Base-by-base conservation (phyloP, 2,888 invertebrate species). In the Synanthedon formicaeformis region DNA sequence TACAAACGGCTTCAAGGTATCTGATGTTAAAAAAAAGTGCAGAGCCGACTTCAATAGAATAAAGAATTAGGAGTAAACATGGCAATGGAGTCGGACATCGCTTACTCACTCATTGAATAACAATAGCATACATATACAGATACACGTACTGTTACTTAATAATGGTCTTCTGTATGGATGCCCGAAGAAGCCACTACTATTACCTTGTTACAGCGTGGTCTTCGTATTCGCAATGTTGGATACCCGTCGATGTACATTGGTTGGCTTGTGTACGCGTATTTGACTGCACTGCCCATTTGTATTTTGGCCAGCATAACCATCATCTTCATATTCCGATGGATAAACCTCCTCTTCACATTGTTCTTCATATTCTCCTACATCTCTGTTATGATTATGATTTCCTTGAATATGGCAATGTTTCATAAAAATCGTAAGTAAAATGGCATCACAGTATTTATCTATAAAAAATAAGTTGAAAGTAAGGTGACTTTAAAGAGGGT, bases 281-380 rank as follows among this genome's bases (percentile, higher is more conserved):
- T 85, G 52, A 78, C 81, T 0, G 75, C 73, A 0, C 50, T 81
- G 12, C 85, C 85, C 0, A 63, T 71, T 50, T 79, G 81, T 58
- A 16, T 81, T 12, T 64, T 82, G 8, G 79, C 71, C 0, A 59
- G 77, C 51, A 55, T 80, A 49, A 66, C 78, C 0, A 68, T 85
- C 18, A 80, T 79, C 55, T 67, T 81, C 41, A 75, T 82, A 56
- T 85, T 84, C 68, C 64, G 85, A 12, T 85, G 85, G 85, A 78
- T 85, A 57, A 75, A 82, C 51, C 57, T 83, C 13, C n/a, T 80
- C 2, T 65, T 64, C 51, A 73, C 76, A 0, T 56, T 84, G 23
- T 50, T 78, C 48, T 65, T 78, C 8, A 55, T 83, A 48, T 57
- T 80, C 1, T 65, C 69, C 0, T 85, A 84, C 57, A 57, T 71